Evolutionary conservation across 2,113 vertebrate species (phyloP).

Genomic region (Crypturellus undulatus): DNA sequence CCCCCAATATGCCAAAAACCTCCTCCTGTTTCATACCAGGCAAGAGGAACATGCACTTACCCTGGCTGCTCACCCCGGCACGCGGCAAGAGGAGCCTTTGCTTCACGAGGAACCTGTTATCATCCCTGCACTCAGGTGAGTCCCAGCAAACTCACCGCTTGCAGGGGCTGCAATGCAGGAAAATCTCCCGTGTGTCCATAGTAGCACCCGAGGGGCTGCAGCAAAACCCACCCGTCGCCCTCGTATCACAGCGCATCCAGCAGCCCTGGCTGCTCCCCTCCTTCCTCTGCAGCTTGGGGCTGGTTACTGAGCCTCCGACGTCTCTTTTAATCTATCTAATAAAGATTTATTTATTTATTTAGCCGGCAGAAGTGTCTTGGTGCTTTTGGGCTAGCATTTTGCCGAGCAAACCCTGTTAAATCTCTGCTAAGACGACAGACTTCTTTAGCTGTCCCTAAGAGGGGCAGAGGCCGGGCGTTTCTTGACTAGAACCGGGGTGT

Average conservation of each 20-base stretch:
- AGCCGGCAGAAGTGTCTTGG: too few relatives aligned
- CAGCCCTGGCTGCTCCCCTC: too few relatives aligned
- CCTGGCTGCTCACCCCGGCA: rapidly evolving
- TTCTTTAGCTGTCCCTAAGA: rapidly evolving
- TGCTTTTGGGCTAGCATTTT: not conserved
- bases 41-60: rapidly evolving
- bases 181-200: not conserved
- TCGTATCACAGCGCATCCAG: not conserved
- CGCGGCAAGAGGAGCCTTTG: rapidly evolving
- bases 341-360: not conserved
- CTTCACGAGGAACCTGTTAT: not conserved
- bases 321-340: not conserved
- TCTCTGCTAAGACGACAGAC: rapidly evolving
- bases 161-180: rapidly evolving
- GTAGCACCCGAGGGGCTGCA: not conserved
- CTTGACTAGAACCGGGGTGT: rapidly evolving
- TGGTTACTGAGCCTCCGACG: rapidly evolving
- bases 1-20: rapidly evolving
- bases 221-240: not conserved
- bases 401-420: rapidly evolving
- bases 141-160: not conserved
- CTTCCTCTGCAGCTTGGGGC: too few relatives aligned
- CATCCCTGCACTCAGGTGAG: not conserved
- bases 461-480: rapidly evolving
- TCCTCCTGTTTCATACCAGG: too few relatives aligned